Percentiles rank a stretch among this genome's conserved stretches.
These are phyloP conservation scores for Leptobrachium ailaonicum DNA, from an alignment of 2,113 vertebrate species.

Conservation along the genomic window DNA sequence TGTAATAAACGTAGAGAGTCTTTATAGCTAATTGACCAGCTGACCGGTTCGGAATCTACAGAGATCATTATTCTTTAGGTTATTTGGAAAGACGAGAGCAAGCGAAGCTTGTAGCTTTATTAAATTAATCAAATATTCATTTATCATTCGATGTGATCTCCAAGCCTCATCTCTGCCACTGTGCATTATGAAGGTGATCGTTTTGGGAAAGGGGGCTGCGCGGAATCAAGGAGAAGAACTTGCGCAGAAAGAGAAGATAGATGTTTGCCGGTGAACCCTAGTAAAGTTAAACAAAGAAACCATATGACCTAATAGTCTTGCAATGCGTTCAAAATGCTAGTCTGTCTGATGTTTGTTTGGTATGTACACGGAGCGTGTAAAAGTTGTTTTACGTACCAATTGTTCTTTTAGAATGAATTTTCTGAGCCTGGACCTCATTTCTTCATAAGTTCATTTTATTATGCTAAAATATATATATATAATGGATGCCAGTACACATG, in stretches of 20 bases:
- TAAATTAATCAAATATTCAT: neutral
- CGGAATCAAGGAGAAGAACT: slow-evolving; percentile 58
- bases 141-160: neutral
- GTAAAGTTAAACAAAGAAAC: slow-evolving; percentile 81
- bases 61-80: slow-evolving; percentile 4
- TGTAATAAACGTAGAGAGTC: slow-evolving; percentile 8
- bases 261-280: slow-evolving; percentile 78
- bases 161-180: neutral
- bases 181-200: neutral
- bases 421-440: neutral
- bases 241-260: slow-evolving; percentile 69
- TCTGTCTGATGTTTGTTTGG: slow-evolving; percentile 82
- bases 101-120: slow-evolving; percentile 10
- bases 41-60: neutral
- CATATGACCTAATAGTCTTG: slow-evolving; percentile 83
- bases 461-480: too few species aligned
- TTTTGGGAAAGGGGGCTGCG: slow-evolving; percentile 22
- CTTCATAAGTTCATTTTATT: neutral
- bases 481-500: too few species aligned
- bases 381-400: slow-evolving; percentile 69
- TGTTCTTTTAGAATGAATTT: slow-evolving; percentile 31
- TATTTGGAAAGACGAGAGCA: neutral
- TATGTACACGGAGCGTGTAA: slow-evolving; percentile 71
- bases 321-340: slow-evolving; percentile 79
- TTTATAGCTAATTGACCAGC: slow-evolving; percentile 12